Evolutionary conservation across 1,140 invertebrate genomes (phyloP).

Genomic region (Eueides isabella): DNA sequence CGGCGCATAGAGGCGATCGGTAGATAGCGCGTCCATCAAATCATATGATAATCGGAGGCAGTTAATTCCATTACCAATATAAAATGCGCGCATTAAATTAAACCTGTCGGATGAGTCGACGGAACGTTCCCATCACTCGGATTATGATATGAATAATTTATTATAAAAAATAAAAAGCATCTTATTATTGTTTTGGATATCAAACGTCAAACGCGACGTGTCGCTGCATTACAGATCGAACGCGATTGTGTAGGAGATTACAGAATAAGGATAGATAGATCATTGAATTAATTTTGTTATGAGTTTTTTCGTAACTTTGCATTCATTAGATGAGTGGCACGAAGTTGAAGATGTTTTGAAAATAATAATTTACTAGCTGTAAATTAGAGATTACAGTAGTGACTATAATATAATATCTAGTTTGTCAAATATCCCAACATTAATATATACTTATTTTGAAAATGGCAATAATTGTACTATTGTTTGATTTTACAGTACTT

Average conservation of each 20-base stretch:
- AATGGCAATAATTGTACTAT: background rate
- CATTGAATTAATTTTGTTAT: background rate
- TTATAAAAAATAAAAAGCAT: slow-evolving; percentile 61
- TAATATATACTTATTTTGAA: too few relatives aligned
- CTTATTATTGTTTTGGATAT: slow-evolving; percentile 76
- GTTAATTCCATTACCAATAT: slow-evolving; percentile 81
- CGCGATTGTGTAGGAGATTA: slow-evolving; percentile 53
- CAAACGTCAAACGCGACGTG: slow-evolving; percentile 56
- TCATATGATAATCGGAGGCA: slow-evolving; percentile 79
- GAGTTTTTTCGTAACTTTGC: background rate
- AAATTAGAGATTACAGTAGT: too few relatives aligned
- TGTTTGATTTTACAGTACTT: background rate
- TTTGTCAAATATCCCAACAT: too few relatives aligned
- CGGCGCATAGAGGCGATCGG: slow-evolving; percentile 63
- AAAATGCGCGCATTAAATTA: slow-evolving; percentile 81
- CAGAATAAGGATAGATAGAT: background rate
- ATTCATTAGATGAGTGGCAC: background rate
- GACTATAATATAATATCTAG: too few relatives aligned
- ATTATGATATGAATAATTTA: slow-evolving; percentile 82
- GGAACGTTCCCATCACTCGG: slow-evolving; percentile 73
- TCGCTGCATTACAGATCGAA: slow-evolving; percentile 53
- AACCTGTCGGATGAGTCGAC: slow-evolving; percentile 77
- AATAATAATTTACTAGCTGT: background rate
- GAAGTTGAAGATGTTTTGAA: background rate
- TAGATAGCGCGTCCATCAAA: slow-evolving; percentile 80